These are phyloP conservation scores for Reinhardtius hippoglossoides DNA, from an alignment of 2,113 vertebrate genomes.

Conservation along the genomic window DNA sequence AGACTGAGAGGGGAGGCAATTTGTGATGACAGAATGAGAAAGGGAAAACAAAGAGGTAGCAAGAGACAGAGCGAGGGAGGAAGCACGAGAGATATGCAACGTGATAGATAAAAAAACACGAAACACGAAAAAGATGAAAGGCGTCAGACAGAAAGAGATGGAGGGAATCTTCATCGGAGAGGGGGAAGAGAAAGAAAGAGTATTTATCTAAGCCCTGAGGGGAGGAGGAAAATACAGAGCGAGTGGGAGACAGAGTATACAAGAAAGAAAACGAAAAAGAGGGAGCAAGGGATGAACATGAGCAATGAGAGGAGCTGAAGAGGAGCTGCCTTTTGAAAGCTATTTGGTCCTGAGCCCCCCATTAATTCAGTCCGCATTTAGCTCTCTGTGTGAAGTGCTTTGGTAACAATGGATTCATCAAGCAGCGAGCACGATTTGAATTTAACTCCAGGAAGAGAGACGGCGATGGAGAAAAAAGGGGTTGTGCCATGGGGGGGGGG, in stretches of 20 bases:
- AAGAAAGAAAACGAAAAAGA: conserved; percentile 33
- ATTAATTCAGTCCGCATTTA: conserved; percentile 67
- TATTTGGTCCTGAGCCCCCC: conserved; percentile 56
- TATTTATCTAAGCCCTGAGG: conserved; percentile 47
- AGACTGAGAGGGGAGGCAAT: conserved; percentile 65
- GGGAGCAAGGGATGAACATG: conserved; percentile 45
- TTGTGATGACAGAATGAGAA: conserved; percentile 62
- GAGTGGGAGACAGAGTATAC: conserved; percentile 29
- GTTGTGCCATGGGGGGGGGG: background rate
- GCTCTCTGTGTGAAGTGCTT: conserved; percentile 64
- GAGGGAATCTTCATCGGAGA: conserved; percentile 44
- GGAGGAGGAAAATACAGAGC: conserved; percentile 4
- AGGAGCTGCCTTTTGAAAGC: conserved; percentile 64
- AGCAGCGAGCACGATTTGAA: conserved; percentile 53
- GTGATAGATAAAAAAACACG: conserved; percentile 55
- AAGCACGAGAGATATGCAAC: conserved; percentile 34
- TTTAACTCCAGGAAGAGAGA: conserved; percentile 46
- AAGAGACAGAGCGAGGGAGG: conserved; percentile 7
- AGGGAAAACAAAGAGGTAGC: conserved; percentile 58
- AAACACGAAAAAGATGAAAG: conserved; percentile 65
- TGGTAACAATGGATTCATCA: conserved; percentile 71
- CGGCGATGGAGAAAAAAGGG: background rate
- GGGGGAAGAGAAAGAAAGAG: conserved; percentile 42
- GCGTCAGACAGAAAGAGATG: conserved; percentile 37
- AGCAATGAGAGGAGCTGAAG: conserved; percentile 49